Conservation (phyloP, 2,113 vertebrate species). For the Pao palembangensis region DNA sequence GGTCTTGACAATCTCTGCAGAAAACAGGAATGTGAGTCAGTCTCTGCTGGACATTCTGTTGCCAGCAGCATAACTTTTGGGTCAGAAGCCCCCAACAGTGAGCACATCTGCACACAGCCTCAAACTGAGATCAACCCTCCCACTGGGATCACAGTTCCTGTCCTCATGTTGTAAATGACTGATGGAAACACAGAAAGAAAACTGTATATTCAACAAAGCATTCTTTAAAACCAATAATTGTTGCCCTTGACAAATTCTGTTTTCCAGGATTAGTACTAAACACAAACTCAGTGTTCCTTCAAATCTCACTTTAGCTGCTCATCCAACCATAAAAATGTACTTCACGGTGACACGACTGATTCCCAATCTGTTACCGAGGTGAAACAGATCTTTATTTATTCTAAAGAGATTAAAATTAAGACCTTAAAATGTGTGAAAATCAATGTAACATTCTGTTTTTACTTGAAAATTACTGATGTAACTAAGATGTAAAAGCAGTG, state of each 20-base stretch:
- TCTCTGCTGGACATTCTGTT: constrained; percentile 22
- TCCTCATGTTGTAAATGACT: constrained; percentile 4
- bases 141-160: constrained; percentile 33
- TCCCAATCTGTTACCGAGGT: not conserved
- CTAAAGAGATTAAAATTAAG: no score
- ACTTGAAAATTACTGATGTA: no score
- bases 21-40: not conserved
- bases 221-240: no score
- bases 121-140: constrained; percentile 34
- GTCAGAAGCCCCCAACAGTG: constrained; percentile 57
- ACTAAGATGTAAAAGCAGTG: no score
- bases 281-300: not conserved
- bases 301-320: not conserved
- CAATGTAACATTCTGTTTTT: not conserved
- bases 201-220: no score
- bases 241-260: not conserved
- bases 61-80: constrained; percentile 30
- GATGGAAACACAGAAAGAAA: not conserved
- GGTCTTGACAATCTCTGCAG: not conserved
- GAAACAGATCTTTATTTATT: not conserved
- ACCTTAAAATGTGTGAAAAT: no score
- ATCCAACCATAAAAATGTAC: not conserved
- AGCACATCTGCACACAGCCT: constrained; percentile 59
- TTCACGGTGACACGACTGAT: not conserved
- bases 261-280: no score